Evolutionary conservation across 92 coral and sea anemone species (phyloP), one percentile per base, ranked within the genome.

Genomic region (Parazoanthus swiftii): DNA sequence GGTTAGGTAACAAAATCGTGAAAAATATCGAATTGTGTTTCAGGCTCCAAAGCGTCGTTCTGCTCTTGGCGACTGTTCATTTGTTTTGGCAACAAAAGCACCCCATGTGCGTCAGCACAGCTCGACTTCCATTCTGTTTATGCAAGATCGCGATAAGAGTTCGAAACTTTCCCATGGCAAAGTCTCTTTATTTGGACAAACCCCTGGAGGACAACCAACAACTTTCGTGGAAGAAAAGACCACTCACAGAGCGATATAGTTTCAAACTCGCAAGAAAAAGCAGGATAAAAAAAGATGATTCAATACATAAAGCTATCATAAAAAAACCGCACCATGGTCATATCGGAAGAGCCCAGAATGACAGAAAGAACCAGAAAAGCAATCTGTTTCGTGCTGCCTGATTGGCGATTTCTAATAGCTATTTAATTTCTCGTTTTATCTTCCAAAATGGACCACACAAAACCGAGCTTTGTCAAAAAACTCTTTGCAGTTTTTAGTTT

Each of bases 111-210:
- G 54, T 70, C 66, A 48, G 79, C 25, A 35, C 3, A 26, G 23
- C 38, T 75, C 43, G n/a, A 48, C 11, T 50, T 46, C 46, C 67
- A 71, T 84, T 71, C 56, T 70, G 87, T 84, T 84, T 84, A 84
- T 54, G 68, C 56, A 70, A 84, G 79, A 70, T 71, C 65, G 23
- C 66, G 87, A 84, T 84, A 84, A 84, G 65, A 46, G 13, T 8
- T 70, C 10, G 29, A 76, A 70, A 26, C 7, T 46, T 84, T 71
- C 77, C 87, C 87, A 38, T 51, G 76, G 77, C 67, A 84, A 71
- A 18, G 79, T 71, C 38, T 35, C 26, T 84, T 70, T 71, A 50
- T 84, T 84, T 71, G 29, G 29, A 81, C 66, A 84, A 84, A 70
- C 79, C 51, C 65, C 79, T 23, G 79, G 70, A 84, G 87, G 67